These are phyloP conservation scores for Blastobasis lacticolella DNA, from an alignment of 2,888 invertebrate genomes.

Conservation along the genomic window DNA sequence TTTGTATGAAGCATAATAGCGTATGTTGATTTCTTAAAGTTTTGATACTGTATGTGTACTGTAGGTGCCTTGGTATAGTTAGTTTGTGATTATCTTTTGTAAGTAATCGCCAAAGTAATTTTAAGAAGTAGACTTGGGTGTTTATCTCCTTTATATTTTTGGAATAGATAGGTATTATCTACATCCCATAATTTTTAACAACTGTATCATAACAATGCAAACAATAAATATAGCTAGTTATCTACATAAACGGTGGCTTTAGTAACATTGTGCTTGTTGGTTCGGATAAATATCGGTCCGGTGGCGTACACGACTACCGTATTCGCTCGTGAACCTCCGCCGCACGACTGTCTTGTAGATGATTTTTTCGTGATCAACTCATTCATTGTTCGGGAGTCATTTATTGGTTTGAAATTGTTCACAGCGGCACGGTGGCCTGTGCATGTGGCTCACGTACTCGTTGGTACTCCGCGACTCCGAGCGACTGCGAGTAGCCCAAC, in stretches of 20 bases:
- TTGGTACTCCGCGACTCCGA: neutral
- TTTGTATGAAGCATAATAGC: conserved; percentile 41
- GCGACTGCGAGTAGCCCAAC: no score
- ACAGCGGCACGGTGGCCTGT: conserved; percentile 39
- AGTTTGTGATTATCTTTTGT: no score
- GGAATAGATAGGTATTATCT: no score
- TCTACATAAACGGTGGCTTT: no score
- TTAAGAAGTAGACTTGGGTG: no score
- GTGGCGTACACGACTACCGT: conserved; percentile 55
- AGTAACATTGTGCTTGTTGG: no score
- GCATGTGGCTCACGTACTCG: conserved; percentile 40
- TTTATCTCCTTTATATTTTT: no score
- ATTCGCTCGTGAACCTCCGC: conserved; percentile 40
- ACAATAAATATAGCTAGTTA: no score
- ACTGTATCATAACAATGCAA: no score
- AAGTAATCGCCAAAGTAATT: no score
- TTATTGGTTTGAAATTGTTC: conserved; percentile 67
- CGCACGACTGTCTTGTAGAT: conserved; percentile 68
- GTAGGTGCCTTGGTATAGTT: conserved; percentile 21
- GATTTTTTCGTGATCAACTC: conserved; percentile 70
- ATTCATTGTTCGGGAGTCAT: conserved; percentile 70
- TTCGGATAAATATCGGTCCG: conserved; percentile 4
- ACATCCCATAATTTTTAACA: no score
- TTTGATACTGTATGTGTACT: neutral
- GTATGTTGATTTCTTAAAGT: neutral